Conservation (phyloP, 2,113 vertebrate species). For the Zosterops hypoxanthus region DNA sequence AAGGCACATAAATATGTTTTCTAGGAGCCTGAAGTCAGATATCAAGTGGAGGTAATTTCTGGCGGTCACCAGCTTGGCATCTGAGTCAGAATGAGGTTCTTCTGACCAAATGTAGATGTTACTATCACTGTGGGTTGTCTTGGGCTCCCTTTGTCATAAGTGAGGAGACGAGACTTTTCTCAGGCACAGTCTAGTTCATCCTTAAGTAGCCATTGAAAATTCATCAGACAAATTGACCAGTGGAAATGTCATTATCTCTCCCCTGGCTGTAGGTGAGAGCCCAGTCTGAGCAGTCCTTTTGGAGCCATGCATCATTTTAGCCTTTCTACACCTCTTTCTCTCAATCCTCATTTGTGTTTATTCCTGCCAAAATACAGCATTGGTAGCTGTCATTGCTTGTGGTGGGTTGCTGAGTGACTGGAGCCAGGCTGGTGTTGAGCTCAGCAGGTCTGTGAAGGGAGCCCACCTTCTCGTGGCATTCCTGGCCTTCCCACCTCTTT, state of each 20-base stretch:
- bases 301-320: neutral
- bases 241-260: neutral
- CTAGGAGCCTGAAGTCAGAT: neutral
- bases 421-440: neutral
- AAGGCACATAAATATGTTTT: neutral
- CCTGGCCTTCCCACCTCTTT: neutral
- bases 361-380: neutral
- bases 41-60: neutral
- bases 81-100: neutral
- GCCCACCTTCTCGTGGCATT: rapidly evolving
- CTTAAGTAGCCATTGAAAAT: neutral
- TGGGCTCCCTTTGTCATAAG: neutral
- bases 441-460: neutral
- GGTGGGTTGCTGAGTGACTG: neutral
- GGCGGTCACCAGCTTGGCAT: neutral
- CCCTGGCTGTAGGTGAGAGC: neutral
- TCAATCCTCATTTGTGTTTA: neutral
- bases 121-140: neutral
- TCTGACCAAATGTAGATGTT: neutral
- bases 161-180: neutral
- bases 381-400: neutral
- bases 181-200: neutral
- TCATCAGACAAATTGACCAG: neutral
- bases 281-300: neutral
- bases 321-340: neutral